Evolutionary conservation across 2,888 invertebrate species (phyloP).

Genomic region (Eustalomyia histrio): DNA sequence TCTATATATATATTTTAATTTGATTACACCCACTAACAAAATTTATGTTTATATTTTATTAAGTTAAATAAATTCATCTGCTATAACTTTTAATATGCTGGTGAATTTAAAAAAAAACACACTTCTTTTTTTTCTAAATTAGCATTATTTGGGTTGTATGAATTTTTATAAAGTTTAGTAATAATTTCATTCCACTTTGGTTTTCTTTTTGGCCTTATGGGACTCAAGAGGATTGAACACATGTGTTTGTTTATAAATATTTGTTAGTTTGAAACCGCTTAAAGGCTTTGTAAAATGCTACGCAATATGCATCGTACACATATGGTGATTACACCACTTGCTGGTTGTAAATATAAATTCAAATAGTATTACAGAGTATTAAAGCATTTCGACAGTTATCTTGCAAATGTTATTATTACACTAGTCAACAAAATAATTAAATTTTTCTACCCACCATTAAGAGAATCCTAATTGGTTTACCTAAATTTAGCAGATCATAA

Average conservation of each 20-base stretch:
- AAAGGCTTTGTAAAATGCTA: background rate
- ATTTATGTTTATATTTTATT: background rate
- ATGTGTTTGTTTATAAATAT: background rate
- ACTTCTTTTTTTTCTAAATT: background rate
- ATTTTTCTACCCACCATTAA: too few species aligned
- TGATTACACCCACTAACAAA: background rate
- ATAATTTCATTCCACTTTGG: slow-evolving; percentile 11
- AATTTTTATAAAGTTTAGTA: background rate
- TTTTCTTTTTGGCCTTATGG: slow-evolving; percentile 3
- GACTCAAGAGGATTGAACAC: slow-evolving; percentile 18
- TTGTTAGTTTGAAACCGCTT: background rate
- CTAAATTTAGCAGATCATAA: too few species aligned
- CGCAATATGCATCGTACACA: background rate
- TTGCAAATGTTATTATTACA: too few species aligned
- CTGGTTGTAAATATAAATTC: background rate
- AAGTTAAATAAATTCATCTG: background rate
- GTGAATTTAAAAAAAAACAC: background rate
- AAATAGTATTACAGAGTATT: too few species aligned
- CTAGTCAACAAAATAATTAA: too few species aligned
- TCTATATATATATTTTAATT: background rate
- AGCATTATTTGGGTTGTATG: background rate
- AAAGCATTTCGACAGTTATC: too few species aligned
- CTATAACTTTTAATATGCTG: background rate
- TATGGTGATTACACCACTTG: background rate
- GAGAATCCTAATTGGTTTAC: too few species aligned